Percentiles rank a stretch among this genome's conserved stretches.
Evolutionary conservation across 2,888 invertebrate species (phyloP).

Genomic region (Amphiduros pacificus): DNA sequence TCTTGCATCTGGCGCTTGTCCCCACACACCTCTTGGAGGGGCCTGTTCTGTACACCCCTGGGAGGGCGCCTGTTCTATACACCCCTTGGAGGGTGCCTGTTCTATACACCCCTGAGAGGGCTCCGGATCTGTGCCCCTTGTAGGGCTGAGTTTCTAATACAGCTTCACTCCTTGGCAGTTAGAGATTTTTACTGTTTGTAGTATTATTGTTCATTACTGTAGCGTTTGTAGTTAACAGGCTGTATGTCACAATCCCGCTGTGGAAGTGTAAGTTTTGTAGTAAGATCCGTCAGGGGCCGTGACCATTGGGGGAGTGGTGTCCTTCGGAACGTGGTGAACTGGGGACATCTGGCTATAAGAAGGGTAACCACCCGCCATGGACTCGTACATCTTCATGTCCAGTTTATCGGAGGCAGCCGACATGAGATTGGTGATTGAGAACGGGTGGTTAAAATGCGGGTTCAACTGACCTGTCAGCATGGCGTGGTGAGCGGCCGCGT

Average conservation of each 20-base stretch:
- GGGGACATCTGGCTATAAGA: slow-evolving; percentile 20
- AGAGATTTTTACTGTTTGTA: no score
- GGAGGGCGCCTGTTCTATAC: no score
- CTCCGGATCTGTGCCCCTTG: no score
- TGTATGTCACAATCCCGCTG: slow-evolving; percentile 20
- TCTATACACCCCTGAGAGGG: no score
- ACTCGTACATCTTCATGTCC: slow-evolving; percentile 86
- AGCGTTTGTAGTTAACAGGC: no score
- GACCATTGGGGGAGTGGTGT: slow-evolving; percentile 8
- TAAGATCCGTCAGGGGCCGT: slow-evolving; percentile 17
- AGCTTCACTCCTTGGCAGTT: no score
- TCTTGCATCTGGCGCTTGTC: background rate
- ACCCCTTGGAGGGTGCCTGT: no score
- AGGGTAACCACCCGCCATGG: slow-evolving; percentile 44
- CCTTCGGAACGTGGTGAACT: slow-evolving; percentile 7
- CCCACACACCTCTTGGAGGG: slow-evolving; percentile 2
- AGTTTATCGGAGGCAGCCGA: slow-evolving; percentile 74
- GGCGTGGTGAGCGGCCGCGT: slow-evolving; percentile 16
- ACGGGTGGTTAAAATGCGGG: slow-evolving; percentile 73
- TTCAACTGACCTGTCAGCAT: slow-evolving; percentile 1
- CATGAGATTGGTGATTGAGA: slow-evolving; percentile 90
- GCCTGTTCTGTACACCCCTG: slow-evolving; percentile 7
- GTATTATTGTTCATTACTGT: no score
- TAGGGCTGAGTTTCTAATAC: no score
- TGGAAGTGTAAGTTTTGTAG: slow-evolving; percentile 20